phyloP scores from a whole-genome alignment of 2,888 invertebrate genomes.

The Himalopsyche kuldschensis region DNA sequence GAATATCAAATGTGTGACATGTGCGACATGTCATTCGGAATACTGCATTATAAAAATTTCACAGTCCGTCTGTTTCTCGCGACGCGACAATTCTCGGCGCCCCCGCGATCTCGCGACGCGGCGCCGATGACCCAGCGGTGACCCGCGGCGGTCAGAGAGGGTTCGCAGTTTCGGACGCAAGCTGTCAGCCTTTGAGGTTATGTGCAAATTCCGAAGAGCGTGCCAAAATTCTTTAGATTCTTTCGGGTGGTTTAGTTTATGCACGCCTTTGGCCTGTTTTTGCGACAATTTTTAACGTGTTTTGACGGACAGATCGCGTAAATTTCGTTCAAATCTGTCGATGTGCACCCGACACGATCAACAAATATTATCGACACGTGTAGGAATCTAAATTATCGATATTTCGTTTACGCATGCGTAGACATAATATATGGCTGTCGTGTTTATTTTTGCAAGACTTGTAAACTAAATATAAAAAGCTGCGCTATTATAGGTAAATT shows the following conservation, averaged over 20 bases:
- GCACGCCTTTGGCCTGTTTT: conserved; percentile 3
- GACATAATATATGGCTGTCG: conserved; percentile 2
- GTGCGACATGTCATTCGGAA: conserved; percentile 33
- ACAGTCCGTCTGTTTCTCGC: neutral
- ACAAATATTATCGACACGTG: conserved; percentile 37
- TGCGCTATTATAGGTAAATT: no score
- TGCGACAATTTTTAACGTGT: conserved; percentile 15
- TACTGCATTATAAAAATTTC: conserved; percentile 21
- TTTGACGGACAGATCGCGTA: conserved; percentile 30
- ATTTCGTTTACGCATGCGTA: conserved; percentile 33
- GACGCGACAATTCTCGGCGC: neutral
- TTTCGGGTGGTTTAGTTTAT: conserved; percentile 4
- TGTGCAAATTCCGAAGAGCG: conserved; percentile 23
- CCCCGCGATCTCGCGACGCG: neutral
- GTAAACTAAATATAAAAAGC: neutral
- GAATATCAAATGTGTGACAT: conserved; percentile 28
- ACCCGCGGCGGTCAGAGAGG: conserved; percentile 28
- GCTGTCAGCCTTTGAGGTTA: conserved; percentile 37
- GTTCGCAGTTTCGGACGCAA: conserved; percentile 29
- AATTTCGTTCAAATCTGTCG: conserved; percentile 32
- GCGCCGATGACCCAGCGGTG: neutral
- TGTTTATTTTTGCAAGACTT: neutral
- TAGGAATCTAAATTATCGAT: conserved; percentile 35
- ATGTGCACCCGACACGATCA: conserved; percentile 32
- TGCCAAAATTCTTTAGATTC: neutral